phyloP scores from a whole-genome alignment of 1,140 invertebrate species.

The Pseudobourletiella spinata region DNA sequence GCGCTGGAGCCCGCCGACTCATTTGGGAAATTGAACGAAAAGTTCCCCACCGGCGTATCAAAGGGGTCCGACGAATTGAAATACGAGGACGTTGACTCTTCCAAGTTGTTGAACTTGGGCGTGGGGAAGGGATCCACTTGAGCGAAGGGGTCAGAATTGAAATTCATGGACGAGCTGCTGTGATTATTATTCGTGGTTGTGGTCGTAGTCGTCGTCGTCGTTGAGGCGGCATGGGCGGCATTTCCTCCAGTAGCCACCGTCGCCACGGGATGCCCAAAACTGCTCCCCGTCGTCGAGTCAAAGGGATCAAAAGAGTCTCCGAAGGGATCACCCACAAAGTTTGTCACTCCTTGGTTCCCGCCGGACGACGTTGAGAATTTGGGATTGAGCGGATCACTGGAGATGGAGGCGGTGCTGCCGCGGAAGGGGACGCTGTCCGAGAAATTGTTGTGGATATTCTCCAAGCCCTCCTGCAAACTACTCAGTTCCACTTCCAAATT shows the following conservation, averaged over 20 bases:
- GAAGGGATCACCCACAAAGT: slow-evolving; percentile 53
- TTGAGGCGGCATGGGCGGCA: background rate
- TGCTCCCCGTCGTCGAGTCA: slow-evolving; percentile 3
- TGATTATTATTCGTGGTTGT: background rate
- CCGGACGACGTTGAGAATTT: slow-evolving; percentile 10
- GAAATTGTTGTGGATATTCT: slow-evolving; percentile 35
- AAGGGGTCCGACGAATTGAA: slow-evolving; percentile 33
- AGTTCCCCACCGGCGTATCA: slow-evolving; percentile 25
- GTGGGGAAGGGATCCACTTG: slow-evolving; percentile 33
- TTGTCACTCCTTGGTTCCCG: background rate
- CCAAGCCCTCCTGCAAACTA: slow-evolving; percentile 55
- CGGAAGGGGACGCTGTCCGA: slow-evolving; percentile 32
- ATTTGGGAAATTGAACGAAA: slow-evolving; percentile 12
- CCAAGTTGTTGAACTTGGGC: slow-evolving; percentile 19
- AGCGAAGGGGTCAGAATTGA: slow-evolving; percentile 28
- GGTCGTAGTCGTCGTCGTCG: background rate
- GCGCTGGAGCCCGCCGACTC: slow-evolving; percentile 9
- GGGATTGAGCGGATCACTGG: slow-evolving; percentile 31
- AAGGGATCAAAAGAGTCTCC: slow-evolving; percentile 64
- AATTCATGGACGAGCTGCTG: too few species aligned
- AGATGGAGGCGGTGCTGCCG: slow-evolving; percentile 34
- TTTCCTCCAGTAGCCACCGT: background rate
- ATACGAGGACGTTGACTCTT: slow-evolving; percentile 1
- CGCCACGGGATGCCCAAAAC: background rate
- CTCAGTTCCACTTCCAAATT: slow-evolving; percentile 87